A percentile compares a stretch with the other conserved stretches of the same genome.
Evolutionary conservation across 2,113 vertebrate genomes (phyloP).

Genomic region (Mormyrus iriodes): DNA sequence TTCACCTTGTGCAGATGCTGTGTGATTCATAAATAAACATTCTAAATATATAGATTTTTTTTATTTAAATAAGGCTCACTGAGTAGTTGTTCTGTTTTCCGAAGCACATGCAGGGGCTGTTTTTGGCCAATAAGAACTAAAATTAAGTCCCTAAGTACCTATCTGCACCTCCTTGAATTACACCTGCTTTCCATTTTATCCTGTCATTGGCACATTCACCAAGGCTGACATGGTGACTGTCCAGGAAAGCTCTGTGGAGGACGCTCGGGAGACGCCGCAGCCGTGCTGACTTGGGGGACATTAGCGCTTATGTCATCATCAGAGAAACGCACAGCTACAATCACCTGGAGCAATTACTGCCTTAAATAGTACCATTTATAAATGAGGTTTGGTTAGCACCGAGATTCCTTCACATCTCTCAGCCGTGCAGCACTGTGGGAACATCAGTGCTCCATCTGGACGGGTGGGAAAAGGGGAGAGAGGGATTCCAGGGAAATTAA

Average conservation of each 20-base stretch:
- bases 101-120: not conserved
- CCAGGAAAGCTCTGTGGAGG: not conserved
- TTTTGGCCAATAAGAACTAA: not conserved
- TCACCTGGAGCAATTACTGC: not conserved
- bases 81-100: not conserved
- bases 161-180: not conserved
- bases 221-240: not conserved
- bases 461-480: not conserved
- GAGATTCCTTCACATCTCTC: not conserved
- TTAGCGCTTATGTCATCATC: not conserved
- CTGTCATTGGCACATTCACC: not conserved
- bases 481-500: not conserved
- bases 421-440: not conserved
- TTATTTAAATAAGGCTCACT: not conserved
- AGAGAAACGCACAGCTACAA: not conserved
- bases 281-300: not conserved
- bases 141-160: not conserved
- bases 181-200: not conserved
- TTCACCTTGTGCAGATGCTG: not conserved
- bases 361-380: not conserved
- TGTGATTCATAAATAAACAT: not conserved
- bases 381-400: not conserved
- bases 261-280: not conserved
- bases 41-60: no score
- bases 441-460: not conserved